Evolutionary conservation across 1,140 invertebrate genomes (phyloP), one percentile per base, ranked within the genome.

Genomic region (Agrypnia vestita): DNA sequence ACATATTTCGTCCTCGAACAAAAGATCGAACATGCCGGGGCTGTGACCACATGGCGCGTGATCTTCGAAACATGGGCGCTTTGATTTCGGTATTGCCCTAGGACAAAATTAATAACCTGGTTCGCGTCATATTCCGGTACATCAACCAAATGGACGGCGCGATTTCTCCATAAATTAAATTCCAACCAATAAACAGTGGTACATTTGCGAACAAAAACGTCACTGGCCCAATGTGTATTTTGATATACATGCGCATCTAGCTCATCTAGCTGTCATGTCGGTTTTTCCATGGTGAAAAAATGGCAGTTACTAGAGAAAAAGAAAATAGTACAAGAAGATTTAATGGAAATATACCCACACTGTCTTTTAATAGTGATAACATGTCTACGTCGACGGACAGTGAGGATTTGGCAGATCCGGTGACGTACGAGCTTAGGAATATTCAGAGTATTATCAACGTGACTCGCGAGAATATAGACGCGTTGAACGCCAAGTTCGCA

Each of bases 361-460:
- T 90, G 86, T 89, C 88, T 64, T 86, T 90, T 77, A 88, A 88
- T 83, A 88, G 88, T 86, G 87, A 88, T 86, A 89, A 87, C 85
- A 88, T 89, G 86, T 90, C 88, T 84, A 91, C 90, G 86, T 91
- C 90, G 69, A 90, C 89, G 44, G 91, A 91, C 82, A 90, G 87
- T 86, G 89, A 90, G 85, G 92, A 92, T 85, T 86, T 88, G 83
- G 91, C 91, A 64, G 91, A 93, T 88, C 91, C 92, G 56, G 88
- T 91, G 76, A 88, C 88, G 83, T 94, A 95, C 85, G 95, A 98
- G 92, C 91, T 98, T 83, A 91, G 92, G 86, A 98, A 98, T 87
- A 97, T 98, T 85, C 95, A 96, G 88, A 96, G 93, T 90, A 95
- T 98, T 83, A 98, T 98, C 85, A 92, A 94, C 86, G 92, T 98